These are phyloP conservation scores for Valencia hispanica DNA, from an alignment of 2,797 vertebrate species.

Conservation along the genomic window DNA sequence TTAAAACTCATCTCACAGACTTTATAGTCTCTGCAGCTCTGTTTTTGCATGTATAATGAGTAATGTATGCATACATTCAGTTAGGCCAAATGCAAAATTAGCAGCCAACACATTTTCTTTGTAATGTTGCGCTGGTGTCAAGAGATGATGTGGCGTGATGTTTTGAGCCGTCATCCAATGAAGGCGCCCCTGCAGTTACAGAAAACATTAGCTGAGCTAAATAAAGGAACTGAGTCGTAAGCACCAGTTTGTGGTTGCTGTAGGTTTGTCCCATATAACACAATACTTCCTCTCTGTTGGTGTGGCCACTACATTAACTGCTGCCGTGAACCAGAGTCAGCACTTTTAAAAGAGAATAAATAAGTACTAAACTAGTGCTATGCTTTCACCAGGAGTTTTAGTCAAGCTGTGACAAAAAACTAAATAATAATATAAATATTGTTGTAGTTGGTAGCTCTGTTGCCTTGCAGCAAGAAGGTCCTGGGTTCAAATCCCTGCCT, in stretches of 20 bases:
- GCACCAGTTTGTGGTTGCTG: conserved; percentile 10
- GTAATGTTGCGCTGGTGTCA: neutral
- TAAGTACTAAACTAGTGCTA: no score
- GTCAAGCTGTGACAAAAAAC: neutral
- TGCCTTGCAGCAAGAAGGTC: no score
- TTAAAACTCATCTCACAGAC: neutral
- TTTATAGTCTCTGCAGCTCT: neutral
- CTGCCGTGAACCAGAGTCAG: neutral
- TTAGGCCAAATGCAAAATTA: conserved; percentile 51
- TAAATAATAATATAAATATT: no score
- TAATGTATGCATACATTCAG: conserved; percentile 18
- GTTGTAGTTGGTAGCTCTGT: no score
- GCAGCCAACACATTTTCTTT: conserved; percentile 23
- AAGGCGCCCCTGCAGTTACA: neutral
- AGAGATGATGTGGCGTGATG: conserved; percentile 17
- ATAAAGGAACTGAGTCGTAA: conserved; percentile 29
- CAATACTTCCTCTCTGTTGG: conserved; percentile 41
- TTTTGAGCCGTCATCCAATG: conserved; percentile 7
- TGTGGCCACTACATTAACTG: neutral
- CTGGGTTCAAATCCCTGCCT: no score
- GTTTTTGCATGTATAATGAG: conserved; percentile 33
- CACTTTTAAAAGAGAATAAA: conserved; percentile 11
- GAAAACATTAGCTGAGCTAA: conserved; percentile 2
- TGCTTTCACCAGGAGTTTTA: neutral
- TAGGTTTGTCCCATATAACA: conserved; percentile 19